Evolutionary conservation across 2,113 vertebrate species (phyloP), one percentile per base, ranked within the genome.

Genomic region (Gallinago media): DNA sequence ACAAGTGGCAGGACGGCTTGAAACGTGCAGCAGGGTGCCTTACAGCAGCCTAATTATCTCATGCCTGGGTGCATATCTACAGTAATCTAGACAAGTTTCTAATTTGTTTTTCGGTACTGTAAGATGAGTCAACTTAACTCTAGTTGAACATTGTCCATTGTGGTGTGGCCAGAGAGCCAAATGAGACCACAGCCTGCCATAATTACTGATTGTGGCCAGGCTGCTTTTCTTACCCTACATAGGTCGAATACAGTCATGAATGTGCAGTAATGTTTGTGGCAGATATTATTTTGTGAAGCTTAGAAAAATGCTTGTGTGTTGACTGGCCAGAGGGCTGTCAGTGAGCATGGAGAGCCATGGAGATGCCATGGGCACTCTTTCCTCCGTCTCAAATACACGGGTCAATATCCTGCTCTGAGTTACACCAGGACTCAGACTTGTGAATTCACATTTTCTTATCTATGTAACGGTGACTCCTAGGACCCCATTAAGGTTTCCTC

Each of bases 41-140:
- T 31, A 15, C 46, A 65, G 85, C 72, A 92, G 65, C 70, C 61
- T 93, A 49, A 93, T 93, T 91, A 84, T 93, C 65, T 91, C 76
- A 23, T 61, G 74, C 92, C 85, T 90, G 75, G 52, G 36, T 88
- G 55, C 44, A 38, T 95, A 85, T 71, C 90, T 91, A 3, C 72
- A 68, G 68, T 81, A 54, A 93, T 91, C 49, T 88, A 91, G 92
- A 92, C 68, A 84, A 92, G 83, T 49, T 79, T 92, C 79, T 89
- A 84, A 89, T 86, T 94, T 92, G 73, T 52, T 95, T 88, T 88
- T 84, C 68, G 32, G 80, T 44, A 36, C 52, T 81, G 32, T 36
- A 86, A 61, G 61, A 77, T 63, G 40, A 84, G 59, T 80, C 42
- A 72, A 59, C 23, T 85, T 82, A 70, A 63, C 85, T 91, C 47